phyloP scores from a whole-genome alignment of 2,888 invertebrate species.

The Tortrix viridana region DNA sequence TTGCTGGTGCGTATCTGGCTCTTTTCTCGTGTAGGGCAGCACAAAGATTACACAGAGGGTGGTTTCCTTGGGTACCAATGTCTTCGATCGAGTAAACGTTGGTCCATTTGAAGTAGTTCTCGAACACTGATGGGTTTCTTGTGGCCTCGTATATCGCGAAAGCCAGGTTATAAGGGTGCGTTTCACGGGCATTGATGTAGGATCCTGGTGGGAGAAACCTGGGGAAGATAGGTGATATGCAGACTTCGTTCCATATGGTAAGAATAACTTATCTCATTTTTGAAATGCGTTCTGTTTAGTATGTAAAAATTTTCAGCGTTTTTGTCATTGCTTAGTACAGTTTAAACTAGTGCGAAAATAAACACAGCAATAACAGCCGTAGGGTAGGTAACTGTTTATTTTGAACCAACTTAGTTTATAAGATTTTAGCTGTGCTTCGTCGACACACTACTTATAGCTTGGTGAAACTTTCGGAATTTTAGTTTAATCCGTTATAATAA shows the following conservation, averaged over 20 bases:
- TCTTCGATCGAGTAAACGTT: conserved; percentile 55
- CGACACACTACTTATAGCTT: no score
- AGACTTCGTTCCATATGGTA: neutral
- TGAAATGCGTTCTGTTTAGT: no score
- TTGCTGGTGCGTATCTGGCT: conserved; percentile 41
- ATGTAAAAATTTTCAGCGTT: no score
- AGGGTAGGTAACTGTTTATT: no score
- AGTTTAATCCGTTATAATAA: neutral
- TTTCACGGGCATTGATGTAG: conserved; percentile 60
- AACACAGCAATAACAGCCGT: no score
- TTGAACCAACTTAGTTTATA: no score
- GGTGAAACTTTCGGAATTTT: no score
- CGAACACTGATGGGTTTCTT: conserved; percentile 46
- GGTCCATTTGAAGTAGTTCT: conserved; percentile 62
- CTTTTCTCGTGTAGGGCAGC: conserved; percentile 48
- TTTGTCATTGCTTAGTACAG: no score
- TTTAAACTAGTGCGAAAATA: no score
- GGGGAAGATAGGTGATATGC: conserved; percentile 31
- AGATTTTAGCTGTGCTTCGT: no score
- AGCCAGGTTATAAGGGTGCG: conserved; percentile 61
- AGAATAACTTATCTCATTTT: no score
- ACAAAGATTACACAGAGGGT: conserved; percentile 62
- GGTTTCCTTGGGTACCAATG: conserved; percentile 38
- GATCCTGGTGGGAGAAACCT: conserved; percentile 65
- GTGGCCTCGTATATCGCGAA: conserved; percentile 52